phyloP scores from a whole-genome alignment of 37 sponge, comb jelly and placozoan species.

The Aplysina aerophoba region DNA sequence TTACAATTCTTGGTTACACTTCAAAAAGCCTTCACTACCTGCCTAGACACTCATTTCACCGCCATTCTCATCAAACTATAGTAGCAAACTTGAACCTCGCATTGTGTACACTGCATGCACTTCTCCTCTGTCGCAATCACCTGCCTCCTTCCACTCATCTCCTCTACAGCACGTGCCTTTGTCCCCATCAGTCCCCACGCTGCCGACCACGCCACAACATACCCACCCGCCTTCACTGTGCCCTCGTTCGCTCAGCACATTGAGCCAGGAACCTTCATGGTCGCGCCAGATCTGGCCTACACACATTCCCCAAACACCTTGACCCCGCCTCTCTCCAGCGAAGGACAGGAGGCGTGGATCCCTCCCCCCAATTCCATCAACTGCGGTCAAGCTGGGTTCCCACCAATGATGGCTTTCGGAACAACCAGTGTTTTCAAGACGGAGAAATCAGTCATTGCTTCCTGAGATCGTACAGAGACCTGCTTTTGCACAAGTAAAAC shows the following conservation, averaged over 20 bases:
- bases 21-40: too few relatives aligned
- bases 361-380: background rate
- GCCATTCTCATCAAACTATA: too few relatives aligned
- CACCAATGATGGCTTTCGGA: conserved; percentile 13
- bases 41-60: background rate
- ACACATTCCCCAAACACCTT: conserved; percentile 15
- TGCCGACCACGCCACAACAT: background rate
- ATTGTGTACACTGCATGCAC: too few relatives aligned
- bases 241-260: background rate
- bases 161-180: background rate
- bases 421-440: background rate
- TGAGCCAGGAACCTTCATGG: conserved; percentile 14
- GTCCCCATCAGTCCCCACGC: conserved; percentile 14
- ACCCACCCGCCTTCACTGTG: background rate
- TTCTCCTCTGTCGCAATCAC: background rate
- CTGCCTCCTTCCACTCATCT: background rate
- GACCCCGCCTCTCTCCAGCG: conserved; percentile 1
- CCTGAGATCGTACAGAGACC: too few relatives aligned
- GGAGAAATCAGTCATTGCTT: background rate
- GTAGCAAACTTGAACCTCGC: too few relatives aligned
- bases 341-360: conserved; percentile 21
- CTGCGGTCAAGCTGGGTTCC: conserved; percentile 6
- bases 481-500: too few relatives aligned
- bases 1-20: too few relatives aligned
- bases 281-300: background rate